A percentile compares a stretch with the other conserved stretches of the same genome.
Evolutionary conservation across 2,888 invertebrate species (phyloP).

Genomic region (Micoletzkya japonica): DNA sequence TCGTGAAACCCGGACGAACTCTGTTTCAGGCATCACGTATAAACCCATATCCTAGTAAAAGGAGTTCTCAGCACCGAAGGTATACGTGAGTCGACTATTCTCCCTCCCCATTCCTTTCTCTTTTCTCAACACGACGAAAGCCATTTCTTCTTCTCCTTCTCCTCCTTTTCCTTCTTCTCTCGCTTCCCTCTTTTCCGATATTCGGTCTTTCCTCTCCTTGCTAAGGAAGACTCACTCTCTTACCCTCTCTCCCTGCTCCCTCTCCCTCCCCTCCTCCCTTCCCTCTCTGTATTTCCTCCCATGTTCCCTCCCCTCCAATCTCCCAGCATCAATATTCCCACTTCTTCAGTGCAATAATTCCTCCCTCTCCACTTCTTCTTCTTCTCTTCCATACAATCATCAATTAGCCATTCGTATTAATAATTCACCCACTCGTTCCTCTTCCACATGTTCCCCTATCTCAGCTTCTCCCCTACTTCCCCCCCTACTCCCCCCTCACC

Average conservation of each 20-base stretch:
- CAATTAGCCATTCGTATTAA: not conserved
- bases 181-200: conserved; percentile 24
- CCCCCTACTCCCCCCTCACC: not conserved
- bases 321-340: conserved; percentile 29
- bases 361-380: not conserved
- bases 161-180: conserved; percentile 33
- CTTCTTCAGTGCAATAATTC: conserved; percentile 25
- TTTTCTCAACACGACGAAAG: conserved; percentile 14
- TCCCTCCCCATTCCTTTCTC: conserved; percentile 10
- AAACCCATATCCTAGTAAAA: too few relatives aligned
- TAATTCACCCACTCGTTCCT: conserved; percentile 7
- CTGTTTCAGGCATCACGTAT: too few relatives aligned
- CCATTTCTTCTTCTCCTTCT: conserved; percentile 27
- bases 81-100: too few relatives aligned
- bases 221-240: conserved; percentile 16
- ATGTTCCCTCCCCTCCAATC: conserved; percentile 16
- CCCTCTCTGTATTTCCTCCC: conserved; percentile 30
- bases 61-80: too few relatives aligned
- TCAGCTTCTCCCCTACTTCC: not conserved
- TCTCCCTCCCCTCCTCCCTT: conserved; percentile 26
- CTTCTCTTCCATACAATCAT: not conserved
- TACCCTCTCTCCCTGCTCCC: conserved; percentile 5
- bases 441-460: not conserved
- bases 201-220: conserved; percentile 6
- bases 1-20: too few relatives aligned